Evolutionary conservation across 2,888 invertebrate genomes (phyloP).

Genomic region (Morpho deidamia): DNA sequence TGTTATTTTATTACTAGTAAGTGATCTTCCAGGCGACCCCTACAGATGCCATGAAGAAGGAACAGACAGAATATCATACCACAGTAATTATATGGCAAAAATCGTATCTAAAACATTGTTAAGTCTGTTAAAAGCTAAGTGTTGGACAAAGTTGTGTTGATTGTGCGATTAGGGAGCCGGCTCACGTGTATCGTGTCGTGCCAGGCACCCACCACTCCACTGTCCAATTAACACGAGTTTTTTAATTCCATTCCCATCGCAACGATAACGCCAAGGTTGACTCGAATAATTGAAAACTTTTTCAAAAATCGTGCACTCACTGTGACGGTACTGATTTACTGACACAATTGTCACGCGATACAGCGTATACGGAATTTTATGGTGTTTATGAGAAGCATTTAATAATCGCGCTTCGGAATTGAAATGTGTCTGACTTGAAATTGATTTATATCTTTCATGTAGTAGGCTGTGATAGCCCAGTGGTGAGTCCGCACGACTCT

Average conservation of each 20-base stretch:
- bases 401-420: too few relatives aligned
- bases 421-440: too few relatives aligned
- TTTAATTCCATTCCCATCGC: slow-evolving; percentile 19
- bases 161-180: slow-evolving; percentile 44
- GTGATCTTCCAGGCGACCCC: too few relatives aligned
- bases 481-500: too few relatives aligned
- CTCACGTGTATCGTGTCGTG: slow-evolving; percentile 39
- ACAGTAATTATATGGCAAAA: not conserved
- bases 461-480: too few relatives aligned
- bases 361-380: too few relatives aligned
- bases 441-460: too few relatives aligned
- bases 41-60: too few relatives aligned
- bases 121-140: slow-evolving; percentile 27
- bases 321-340: slow-evolving; percentile 11
- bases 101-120: slow-evolving; percentile 12
- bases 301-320: slow-evolving; percentile 18
- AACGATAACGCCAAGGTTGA: slow-evolving; percentile 16
- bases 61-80: too few relatives aligned
- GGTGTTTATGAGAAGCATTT: too few relatives aligned
- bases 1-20: too few relatives aligned
- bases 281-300: slow-evolving; percentile 23
- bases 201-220: slow-evolving; percentile 46
- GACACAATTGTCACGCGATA: slow-evolving; percentile 13
- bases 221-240: slow-evolving; percentile 45
- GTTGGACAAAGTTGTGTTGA: slow-evolving; percentile 54